Evolutionary conservation across 2,888 invertebrate species (phyloP).

Genomic region (Perdita meconis): DNA sequence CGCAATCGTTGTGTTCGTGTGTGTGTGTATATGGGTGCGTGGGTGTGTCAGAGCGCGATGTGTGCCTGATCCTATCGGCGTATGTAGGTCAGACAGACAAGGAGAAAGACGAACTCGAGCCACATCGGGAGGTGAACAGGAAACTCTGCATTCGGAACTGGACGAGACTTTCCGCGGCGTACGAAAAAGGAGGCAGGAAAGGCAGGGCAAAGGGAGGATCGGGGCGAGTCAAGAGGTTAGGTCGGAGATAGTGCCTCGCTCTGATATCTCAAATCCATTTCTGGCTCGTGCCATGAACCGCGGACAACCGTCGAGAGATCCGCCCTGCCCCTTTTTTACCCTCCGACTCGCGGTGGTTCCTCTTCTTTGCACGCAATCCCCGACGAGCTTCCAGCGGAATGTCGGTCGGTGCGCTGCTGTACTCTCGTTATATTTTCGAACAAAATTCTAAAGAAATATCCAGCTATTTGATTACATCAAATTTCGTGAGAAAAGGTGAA

Average conservation of each 20-base stretch:
- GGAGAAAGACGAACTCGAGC: slow-evolving; percentile 60
- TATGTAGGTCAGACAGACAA: slow-evolving; percentile 77
- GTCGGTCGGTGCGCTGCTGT: slow-evolving; percentile 15
- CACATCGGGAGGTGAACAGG: slow-evolving; percentile 60
- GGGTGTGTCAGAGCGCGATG: slow-evolving; percentile 25
- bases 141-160: slow-evolving; percentile 69
- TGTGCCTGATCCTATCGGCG: slow-evolving; percentile 72
- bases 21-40: neutral
- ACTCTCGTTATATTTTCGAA: neutral
- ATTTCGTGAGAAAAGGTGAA: no score
- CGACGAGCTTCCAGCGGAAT: slow-evolving; percentile 3
- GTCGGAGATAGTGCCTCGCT: slow-evolving; percentile 63
- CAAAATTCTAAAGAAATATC: neutral
- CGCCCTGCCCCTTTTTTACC: slow-evolving; percentile 28
- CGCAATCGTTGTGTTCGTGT: neutral
- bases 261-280: slow-evolving; percentile 73
- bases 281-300: slow-evolving; percentile 63
- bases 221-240: slow-evolving; percentile 53
- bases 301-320: slow-evolving; percentile 56
- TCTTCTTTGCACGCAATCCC: slow-evolving; percentile 10
- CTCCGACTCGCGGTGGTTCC: neutral
- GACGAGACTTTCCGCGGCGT: slow-evolving; percentile 66
- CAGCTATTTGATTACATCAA: neutral
- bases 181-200: slow-evolving; percentile 49
- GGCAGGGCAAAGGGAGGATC: slow-evolving; percentile 21